These are phyloP conservation scores for Oikopleura dioica DNA, from an alignment of 23 tunicate genomes.

Conservation along the genomic window DNA sequence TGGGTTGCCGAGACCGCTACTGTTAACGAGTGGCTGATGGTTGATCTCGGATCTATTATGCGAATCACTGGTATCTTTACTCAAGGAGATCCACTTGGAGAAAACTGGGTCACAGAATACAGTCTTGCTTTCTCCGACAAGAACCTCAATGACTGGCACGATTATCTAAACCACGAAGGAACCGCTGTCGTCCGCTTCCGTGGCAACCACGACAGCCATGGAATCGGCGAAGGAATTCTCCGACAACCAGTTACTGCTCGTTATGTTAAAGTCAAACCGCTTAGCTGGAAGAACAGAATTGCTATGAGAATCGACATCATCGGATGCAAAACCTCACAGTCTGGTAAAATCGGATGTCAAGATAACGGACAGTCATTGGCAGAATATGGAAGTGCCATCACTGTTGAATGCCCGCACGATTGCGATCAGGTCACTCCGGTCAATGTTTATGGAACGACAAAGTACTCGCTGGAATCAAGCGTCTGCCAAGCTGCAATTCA, in stretches of 20 bases:
- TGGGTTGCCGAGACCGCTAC: background rate
- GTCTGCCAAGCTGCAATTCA: conserved; percentile 79
- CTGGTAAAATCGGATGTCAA: background rate
- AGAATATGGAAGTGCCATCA: background rate
- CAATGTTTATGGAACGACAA: conserved; percentile 34
- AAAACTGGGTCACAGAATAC: background rate
- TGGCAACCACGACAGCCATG: background rate
- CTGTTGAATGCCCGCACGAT: background rate
- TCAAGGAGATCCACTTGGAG: background rate
- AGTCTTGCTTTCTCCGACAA: background rate
- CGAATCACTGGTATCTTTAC: background rate
- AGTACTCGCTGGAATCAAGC: conserved; percentile 41
- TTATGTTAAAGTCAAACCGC: conserved; percentile 32
- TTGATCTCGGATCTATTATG: conserved; percentile 2
- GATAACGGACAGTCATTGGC: background rate
- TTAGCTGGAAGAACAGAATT: conserved; percentile 37
- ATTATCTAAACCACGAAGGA: background rate
- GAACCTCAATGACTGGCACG: background rate
- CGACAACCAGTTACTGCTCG: conserved; percentile 47
- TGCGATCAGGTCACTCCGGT: conserved; percentile 30
- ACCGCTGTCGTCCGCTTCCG: background rate
- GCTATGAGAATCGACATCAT: conserved; percentile 50
- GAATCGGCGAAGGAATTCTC: conserved; percentile 42
- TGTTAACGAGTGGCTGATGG: background rate
- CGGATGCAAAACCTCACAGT: conserved; percentile 43